Base-by-base conservation (phyloP, 1,140 invertebrate species). In the Chelonus insularis region DNA sequence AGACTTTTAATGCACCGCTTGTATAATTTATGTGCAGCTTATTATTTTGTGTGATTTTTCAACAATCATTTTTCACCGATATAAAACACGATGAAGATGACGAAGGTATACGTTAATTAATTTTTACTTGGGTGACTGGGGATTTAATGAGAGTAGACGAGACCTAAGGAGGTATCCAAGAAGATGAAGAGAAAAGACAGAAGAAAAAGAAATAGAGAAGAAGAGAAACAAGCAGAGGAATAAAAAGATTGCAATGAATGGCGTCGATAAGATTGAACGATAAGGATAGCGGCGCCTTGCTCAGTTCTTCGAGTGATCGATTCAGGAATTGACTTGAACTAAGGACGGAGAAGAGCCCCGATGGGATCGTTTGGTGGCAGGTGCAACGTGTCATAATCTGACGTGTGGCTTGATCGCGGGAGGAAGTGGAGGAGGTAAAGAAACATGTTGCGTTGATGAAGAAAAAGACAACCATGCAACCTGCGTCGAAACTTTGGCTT, bases 311-410 rank as follows among this genome's bases (percentile, higher is more conserved):
- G 45, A 58, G 34, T 60, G 47, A 52, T 47, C 58, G 48, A 60
- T 60, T 51, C 58, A 20, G 41, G 58, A 43, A 52, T 41, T 11
- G 34, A 21, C 48, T 60, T 12, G 37, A 52, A 12, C 2, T 7
- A 9, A 18, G 41, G 12, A 20, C 41, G 7, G 20, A 50, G 34
- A 32, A 60, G 36, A 25, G 16, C 14, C 14, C 43, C 21, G 58
- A 60, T 47, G 23, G 50, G 52, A 54, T 61, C 51, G 25, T 54
- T 55, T 48, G 29, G 60, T 32, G 41, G 60, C 60, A 61, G 60
- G 60, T 61, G 60, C 52, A 47, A 9, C 60, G 21, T 47, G 60
- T 61, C 60, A 61, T 61, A 61, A 55, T 48, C 60, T 20, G 50
- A 52, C 58, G 21, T 51, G 37, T 32, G 16, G 32, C 43, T 36